A percentile compares a stretch with the other conserved stretches of the same genome.
phyloP scores from a whole-genome alignment of 2,888 invertebrate species.

The Sthenelais limicola region DNA sequence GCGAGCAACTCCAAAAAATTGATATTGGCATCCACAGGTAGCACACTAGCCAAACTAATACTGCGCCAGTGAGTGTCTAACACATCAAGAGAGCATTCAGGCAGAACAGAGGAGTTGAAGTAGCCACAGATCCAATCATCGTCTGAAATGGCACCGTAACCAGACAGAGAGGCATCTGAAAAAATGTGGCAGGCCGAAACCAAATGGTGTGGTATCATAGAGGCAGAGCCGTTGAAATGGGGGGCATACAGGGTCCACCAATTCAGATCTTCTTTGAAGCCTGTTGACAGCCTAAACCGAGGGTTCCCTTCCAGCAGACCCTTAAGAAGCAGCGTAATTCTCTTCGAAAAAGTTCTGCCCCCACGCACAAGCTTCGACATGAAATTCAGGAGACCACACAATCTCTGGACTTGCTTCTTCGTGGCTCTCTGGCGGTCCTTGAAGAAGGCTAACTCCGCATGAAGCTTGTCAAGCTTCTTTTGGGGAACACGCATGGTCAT shows the following conservation, averaged over 20 bases:
- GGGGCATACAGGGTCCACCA: neutral
- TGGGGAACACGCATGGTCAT: neutral
- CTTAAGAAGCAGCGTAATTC: neutral
- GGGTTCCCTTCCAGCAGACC: neutral
- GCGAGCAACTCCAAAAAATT: neutral
- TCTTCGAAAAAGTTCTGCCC: neutral
- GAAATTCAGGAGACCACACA: neutral
- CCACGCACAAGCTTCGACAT: neutral
- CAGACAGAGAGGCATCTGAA: neutral
- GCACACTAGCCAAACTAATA: neutral
- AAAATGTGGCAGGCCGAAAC: too few species aligned
- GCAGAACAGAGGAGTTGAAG: neutral
- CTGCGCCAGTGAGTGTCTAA: neutral
- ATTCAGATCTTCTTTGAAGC: neutral
- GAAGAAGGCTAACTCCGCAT: neutral
- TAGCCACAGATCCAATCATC: neutral
- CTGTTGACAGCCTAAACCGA: neutral
- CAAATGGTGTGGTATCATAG: too few species aligned
- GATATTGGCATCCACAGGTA: neutral
- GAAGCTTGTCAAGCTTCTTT: neutral
- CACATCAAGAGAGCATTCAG: neutral
- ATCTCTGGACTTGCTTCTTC: neutral
- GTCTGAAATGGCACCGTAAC: neutral
- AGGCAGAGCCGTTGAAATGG: too few species aligned
- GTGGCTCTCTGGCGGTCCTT: neutral